Evolutionary conservation across 2,797 vertebrate genomes (phyloP).

Genomic region (Chaetodon trifasciatus): DNA sequence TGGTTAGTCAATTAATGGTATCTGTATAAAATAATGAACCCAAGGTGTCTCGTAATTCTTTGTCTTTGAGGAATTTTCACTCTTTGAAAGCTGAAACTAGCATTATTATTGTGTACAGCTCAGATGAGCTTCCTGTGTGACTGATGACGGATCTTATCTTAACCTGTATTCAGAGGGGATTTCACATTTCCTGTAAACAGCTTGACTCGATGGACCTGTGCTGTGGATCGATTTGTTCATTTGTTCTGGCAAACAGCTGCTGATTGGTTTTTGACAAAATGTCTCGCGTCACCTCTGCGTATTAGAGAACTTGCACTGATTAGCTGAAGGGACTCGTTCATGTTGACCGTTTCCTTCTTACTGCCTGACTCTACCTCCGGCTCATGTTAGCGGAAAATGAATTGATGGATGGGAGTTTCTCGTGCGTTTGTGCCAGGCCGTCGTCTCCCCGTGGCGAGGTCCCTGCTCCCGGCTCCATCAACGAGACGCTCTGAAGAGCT

Average conservation of each 20-base stretch:
- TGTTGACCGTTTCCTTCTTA: constrained; percentile 4
- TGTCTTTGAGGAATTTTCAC: no score
- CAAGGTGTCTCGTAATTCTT: no score
- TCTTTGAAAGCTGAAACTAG: not conserved
- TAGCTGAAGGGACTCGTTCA: not conserved
- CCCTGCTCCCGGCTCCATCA: constrained; percentile 37
- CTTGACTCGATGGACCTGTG: constrained; percentile 34
- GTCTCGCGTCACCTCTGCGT: not conserved
- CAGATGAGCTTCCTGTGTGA: not conserved
- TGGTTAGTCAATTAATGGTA: not conserved
- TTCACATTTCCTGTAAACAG: constrained; percentile 13
- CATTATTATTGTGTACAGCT: constrained; percentile 4
- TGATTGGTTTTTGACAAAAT: constrained; percentile 59
- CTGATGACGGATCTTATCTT: constrained; percentile 1
- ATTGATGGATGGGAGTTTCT: constrained; percentile 32
- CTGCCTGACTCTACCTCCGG: constrained; percentile 26
- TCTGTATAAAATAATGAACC: no score
- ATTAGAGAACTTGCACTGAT: not conserved
- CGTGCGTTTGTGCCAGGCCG: constrained; percentile 21
- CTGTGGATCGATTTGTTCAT: constrained; percentile 11
- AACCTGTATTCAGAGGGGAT: not conserved
- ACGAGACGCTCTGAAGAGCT: constrained; percentile 27
- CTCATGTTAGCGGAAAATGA: constrained; percentile 30
- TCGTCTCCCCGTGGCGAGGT: constrained; percentile 41
- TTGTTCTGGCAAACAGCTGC: not conserved